Percentiles rank a stretch among this genome's conserved stretches.
Conservation (phyloP, 2,113 vertebrate genomes). For the Columba janthina region DNA sequence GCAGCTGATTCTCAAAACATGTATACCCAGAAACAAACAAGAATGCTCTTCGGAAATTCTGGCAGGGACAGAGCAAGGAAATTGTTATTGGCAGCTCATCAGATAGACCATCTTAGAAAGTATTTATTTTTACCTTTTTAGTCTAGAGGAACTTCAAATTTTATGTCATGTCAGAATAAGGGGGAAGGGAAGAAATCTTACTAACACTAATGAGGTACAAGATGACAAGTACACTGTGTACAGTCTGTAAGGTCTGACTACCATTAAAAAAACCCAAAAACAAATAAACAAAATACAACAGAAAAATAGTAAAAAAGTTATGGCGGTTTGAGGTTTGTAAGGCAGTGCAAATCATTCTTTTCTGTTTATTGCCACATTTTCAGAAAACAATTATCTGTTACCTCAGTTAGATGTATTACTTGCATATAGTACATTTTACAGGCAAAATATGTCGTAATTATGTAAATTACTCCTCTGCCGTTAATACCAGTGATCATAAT, state of each 20-base stretch:
- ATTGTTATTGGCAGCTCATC: neutral
- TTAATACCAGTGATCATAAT: neutral
- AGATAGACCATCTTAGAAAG: neutral
- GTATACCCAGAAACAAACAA: neutral
- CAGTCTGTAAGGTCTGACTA: neutral
- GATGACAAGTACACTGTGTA: neutral
- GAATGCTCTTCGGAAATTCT: neutral
- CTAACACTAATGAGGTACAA: neutral
- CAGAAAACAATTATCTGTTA: neutral
- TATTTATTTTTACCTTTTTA: neutral
- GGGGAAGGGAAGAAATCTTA: neutral
- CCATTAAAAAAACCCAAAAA: neutral
- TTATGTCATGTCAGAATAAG: neutral
- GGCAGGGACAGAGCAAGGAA: neutral
- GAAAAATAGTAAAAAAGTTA: neutral
- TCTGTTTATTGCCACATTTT: neutral
- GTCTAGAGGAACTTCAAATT: neutral
- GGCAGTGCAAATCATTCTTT: neutral
- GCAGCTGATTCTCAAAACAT: neutral
- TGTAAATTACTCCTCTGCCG: neutral
- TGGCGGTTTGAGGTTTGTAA: neutral
- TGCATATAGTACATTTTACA: neutral
- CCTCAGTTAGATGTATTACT: neutral
- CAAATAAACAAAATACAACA: neutral
- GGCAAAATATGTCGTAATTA: neutral